Conservation (phyloP, 2,888 invertebrate species). For the Tyria jacobaeae region DNA sequence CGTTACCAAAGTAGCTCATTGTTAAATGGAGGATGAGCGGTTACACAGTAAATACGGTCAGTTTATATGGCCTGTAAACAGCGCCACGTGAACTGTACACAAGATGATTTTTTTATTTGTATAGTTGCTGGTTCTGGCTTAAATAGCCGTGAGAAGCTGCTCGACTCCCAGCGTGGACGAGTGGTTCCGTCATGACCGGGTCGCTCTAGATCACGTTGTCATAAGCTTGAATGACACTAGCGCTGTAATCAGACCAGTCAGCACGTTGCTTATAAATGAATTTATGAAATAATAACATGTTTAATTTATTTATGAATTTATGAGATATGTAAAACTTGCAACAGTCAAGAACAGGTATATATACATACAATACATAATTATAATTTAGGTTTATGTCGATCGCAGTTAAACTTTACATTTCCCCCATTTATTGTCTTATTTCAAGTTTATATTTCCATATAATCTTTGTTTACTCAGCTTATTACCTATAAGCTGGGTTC, state of each 20-base stretch:
- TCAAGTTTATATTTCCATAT: conserved; percentile 30
- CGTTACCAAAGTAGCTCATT: conserved; percentile 82
- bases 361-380: conserved; percentile 19
- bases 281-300: conserved; percentile 54
- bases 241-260: conserved; percentile 63
- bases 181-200: conserved; percentile 45
- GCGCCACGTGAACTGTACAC: conserved; percentile 84
- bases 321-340: too few species aligned
- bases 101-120: conserved; percentile 82
- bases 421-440: conserved; percentile 43
- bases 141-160: conserved; percentile 84
- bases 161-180: conserved; percentile 59
- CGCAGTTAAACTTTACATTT: conserved; percentile 32
- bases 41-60: conserved; percentile 80
- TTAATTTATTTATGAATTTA: too few species aligned
- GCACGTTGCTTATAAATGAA: conserved; percentile 65
- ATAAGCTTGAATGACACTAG: conserved; percentile 80
- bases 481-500: conserved; percentile 47
- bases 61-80: conserved; percentile 83
- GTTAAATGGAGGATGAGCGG: conserved; percentile 83
- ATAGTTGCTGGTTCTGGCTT: conserved; percentile 75
- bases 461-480: conserved; percentile 41
- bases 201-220: conserved; percentile 46
- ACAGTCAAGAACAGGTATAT: conserved; percentile 24
- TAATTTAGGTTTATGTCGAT: conserved; percentile 25